Evolutionary conservation across 2,113 vertebrate genomes (phyloP), one percentile per base, ranked within the genome.

Genomic region (Pipra filicauda): DNA sequence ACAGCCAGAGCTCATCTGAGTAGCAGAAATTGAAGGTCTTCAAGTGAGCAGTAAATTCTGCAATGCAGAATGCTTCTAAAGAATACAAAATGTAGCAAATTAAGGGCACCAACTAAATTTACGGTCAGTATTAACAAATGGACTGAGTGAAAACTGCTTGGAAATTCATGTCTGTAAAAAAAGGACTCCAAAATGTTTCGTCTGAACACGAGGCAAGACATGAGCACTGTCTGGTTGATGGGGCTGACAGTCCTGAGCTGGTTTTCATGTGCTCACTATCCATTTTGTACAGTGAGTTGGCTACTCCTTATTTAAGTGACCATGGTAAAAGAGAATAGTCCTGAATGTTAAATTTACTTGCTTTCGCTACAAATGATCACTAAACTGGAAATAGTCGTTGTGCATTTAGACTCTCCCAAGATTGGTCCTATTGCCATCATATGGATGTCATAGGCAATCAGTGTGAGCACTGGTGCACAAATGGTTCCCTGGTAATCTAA

Each of bases 381-480:
- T 33, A 51, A n/a, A n/a, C 31, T 88, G 83, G 79, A 62, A 62
- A 12, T 5, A 4, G 31, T 4, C 1, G 33, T 76, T 83, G 15
- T 35, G n/a, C 46, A 6, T 39, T 85, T 78, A 74, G 52, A 5
- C 16, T 43, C 10, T 69, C 58, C 55, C 72, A 59, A 14, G 65
- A 7, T 0, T 61, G 69, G 35, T 23, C n/a, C 27, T 20, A 19
- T 39, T 46, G 18, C 72, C 31, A 23, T 54, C 57, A 6, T 5
- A 93, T 51, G 85, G 93, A 15, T 95, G 96, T 66, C 95, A 49
- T 0, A 39, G 73, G 79, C 86, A 78, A 93, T 96, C 96, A 96
- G 61, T 20, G 88, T 88, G 58, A 95, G 66, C 35, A 17, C 62
- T 39, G 73, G 57, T 51, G 33, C 86, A 87, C 48, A 80, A 96